phyloP scores from a whole-genome alignment of 1,140 invertebrate species.

The Cydia fagiglandana region DNA sequence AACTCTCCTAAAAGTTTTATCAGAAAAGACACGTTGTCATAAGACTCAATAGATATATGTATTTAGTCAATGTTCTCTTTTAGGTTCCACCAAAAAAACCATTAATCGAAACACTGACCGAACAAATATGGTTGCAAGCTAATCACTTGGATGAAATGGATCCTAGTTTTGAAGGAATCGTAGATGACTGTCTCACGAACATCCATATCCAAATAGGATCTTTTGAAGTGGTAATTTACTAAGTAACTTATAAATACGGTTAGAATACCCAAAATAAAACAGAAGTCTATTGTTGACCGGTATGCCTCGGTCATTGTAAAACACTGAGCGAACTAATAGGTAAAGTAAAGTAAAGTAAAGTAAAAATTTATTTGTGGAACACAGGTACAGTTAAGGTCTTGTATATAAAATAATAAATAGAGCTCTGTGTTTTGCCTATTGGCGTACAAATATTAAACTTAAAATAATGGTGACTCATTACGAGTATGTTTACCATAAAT shows the following conservation, averaged over 20 bases:
- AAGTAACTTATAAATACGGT: slow-evolving; percentile 27
- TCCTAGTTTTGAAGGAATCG: slow-evolving; percentile 75
- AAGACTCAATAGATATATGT: neutral
- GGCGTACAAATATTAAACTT: no score
- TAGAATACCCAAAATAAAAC: neutral
- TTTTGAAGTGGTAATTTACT: slow-evolving; percentile 78
- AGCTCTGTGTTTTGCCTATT: no score
- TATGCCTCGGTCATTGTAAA: no score
- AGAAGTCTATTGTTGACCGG: neutral
- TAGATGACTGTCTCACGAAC: slow-evolving; percentile 77
- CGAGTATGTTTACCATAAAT: no score
- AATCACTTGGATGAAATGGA: slow-evolving; percentile 82
- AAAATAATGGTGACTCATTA: no score
- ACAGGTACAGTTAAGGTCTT: no score
- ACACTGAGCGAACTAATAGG: no score
- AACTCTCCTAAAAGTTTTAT: no score
- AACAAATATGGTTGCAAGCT: slow-evolving; percentile 82
- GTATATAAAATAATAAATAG: no score
- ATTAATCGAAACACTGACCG: slow-evolving; percentile 75
- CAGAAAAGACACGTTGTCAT: no score
- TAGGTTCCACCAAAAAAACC: slow-evolving; percentile 79
- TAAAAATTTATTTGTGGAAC: no score
- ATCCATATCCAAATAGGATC: slow-evolving; percentile 82
- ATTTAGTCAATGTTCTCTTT: neutral
- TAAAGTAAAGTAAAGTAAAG: no score